These are phyloP conservation scores for Xenentodon cancila DNA, from an alignment of 2,797 vertebrate genomes.

Conservation along the genomic window DNA sequence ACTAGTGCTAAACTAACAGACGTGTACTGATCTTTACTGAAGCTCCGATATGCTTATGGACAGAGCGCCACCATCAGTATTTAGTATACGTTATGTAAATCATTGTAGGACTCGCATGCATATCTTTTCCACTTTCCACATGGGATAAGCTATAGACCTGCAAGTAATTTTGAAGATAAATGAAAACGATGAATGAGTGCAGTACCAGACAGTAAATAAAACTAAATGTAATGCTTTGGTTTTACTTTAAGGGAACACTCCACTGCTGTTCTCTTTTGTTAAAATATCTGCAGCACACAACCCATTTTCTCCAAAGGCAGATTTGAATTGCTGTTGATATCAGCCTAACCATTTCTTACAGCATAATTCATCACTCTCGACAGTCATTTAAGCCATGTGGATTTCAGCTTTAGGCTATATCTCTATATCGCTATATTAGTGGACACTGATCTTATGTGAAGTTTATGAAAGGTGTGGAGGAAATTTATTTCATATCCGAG, in stretches of 20 bases:
- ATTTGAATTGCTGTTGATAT: slow-evolving; percentile 39
- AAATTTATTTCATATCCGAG: slow-evolving; percentile 73
- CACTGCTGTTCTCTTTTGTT: slow-evolving; percentile 30
- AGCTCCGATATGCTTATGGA: too few relatives aligned
- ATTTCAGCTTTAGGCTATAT: slow-evolving; percentile 50
- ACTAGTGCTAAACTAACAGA: too few relatives aligned
- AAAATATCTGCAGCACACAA: slow-evolving; percentile 38
- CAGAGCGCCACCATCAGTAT: too few relatives aligned
- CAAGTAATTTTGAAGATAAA: too few relatives aligned
- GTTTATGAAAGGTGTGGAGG: slow-evolving; percentile 67
- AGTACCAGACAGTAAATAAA: slow-evolving; percentile 7
- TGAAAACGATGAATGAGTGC: too few relatives aligned
- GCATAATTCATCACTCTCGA: slow-evolving; percentile 50
- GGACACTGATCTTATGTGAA: slow-evolving; percentile 65
- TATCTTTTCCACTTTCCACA: too few relatives aligned
- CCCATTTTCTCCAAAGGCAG: slow-evolving; percentile 24
- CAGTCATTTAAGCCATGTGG: slow-evolving; percentile 50
- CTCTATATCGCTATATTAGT: slow-evolving; percentile 53
- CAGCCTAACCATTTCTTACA: slow-evolving; percentile 37
- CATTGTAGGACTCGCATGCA: too few relatives aligned
- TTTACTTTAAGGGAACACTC: slow-evolving; percentile 22
- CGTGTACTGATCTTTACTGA: too few relatives aligned
- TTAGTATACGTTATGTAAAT: too few relatives aligned
- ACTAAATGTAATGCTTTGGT: slow-evolving; percentile 5
- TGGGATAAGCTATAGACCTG: too few relatives aligned